Evolutionary conservation across 2,113 vertebrate genomes (phyloP).

Genomic region (Xyrauchen texanus): DNA sequence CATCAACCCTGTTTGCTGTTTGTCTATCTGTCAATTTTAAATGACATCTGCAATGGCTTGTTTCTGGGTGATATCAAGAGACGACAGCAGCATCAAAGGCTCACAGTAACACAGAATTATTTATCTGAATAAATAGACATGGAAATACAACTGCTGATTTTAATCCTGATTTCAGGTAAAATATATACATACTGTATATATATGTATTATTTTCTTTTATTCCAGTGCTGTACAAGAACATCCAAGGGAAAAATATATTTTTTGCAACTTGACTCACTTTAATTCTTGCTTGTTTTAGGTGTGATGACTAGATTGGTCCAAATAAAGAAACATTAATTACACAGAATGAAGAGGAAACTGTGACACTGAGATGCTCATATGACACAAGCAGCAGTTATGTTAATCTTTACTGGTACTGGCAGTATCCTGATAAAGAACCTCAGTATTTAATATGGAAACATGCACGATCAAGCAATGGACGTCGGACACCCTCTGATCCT

Average conservation of each 20-base stretch:
- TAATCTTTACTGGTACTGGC: too few relatives aligned
- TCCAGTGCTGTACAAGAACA: not conserved
- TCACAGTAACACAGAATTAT: not conserved
- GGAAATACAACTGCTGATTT: not conserved
- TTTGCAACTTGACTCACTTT: not conserved
- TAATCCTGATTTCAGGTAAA: not conserved
- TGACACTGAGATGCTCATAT: conserved; percentile 23
- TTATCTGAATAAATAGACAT: not conserved
- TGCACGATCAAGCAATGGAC: too few relatives aligned
- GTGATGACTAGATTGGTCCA: conserved; percentile 8
- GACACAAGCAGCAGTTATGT: too few relatives aligned
- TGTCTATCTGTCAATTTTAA: too few relatives aligned
- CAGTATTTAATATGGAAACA: too few relatives aligned
- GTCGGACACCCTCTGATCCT: too few relatives aligned
- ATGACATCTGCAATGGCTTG: too few relatives aligned
- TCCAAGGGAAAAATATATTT: not conserved
- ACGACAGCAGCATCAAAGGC: too few relatives aligned
- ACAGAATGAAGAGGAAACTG: conserved; percentile 6
- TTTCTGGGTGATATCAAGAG: too few relatives aligned
- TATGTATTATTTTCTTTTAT: not conserved
- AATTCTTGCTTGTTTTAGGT: conserved; percentile 8
- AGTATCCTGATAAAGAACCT: too few relatives aligned
- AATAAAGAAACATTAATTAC: not conserved
- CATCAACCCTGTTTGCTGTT: too few relatives aligned
- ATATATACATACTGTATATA: not conserved